A percentile compares a stretch with the other conserved stretches of the same genome.
These are phyloP conservation scores for Papilio protenor DNA, from an alignment of 2,888 invertebrate species.

Conservation along the genomic window DNA sequence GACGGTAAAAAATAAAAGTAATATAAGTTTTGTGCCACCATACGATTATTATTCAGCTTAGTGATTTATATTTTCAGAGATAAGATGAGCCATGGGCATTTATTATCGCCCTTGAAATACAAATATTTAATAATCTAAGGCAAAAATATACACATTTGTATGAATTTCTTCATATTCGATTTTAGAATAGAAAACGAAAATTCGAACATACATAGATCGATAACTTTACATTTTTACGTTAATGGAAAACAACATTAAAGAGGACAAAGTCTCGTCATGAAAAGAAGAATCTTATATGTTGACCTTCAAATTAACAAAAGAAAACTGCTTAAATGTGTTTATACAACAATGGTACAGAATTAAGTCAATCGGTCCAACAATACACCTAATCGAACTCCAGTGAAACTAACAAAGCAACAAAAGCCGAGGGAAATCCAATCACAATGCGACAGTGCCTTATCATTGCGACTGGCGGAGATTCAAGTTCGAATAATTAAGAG, in stretches of 20 bases:
- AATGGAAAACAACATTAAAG: no score
- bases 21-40: not conserved
- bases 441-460: slow-evolving; percentile 35
- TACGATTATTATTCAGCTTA: not conserved
- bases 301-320: not conserved
- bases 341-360: not conserved
- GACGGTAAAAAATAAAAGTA: slow-evolving; percentile 12
- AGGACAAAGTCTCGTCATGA: no score
- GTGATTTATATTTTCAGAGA: not conserved
- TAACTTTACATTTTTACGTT: no score
- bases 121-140: no score
- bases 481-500: slow-evolving; percentile 26
- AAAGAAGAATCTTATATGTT: not conserved
- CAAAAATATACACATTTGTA: no score
- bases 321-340: not conserved
- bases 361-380: slow-evolving; percentile 1
- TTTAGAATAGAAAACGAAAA: no score
- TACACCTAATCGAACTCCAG: slow-evolving; percentile 18
- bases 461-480: not conserved
- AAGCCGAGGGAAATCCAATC: slow-evolving; percentile 15
- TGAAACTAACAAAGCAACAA: slow-evolving; percentile 23
- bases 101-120: no score
- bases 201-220: no score
- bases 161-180: no score
- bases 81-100: no score